Evolutionary conservation across 2,113 vertebrate genomes (phyloP).

Genomic region (Typhlomys cinereus): DNA sequence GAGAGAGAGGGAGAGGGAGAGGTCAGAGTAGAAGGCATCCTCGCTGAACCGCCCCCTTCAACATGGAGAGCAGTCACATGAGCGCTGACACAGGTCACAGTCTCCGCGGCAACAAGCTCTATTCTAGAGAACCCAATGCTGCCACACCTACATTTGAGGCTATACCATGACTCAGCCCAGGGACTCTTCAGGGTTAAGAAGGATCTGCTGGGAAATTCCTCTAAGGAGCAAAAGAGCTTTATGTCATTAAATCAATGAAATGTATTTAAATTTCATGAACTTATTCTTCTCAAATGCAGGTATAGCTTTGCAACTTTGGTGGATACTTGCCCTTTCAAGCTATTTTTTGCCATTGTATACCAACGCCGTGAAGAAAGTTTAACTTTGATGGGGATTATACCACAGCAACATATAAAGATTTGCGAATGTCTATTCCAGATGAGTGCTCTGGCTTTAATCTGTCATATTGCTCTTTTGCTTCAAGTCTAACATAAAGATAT

Average conservation of each 20-base stretch:
- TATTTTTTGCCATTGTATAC: not conserved
- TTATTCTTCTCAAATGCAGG: not conserved
- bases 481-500: constrained; percentile 4
- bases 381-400: not conserved
- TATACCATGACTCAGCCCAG: not conserved
- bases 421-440: not conserved
- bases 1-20: not conserved
- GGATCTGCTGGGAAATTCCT: not conserved
- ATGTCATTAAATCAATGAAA: not conserved
- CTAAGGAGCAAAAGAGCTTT: not conserved
- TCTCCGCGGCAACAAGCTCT: not conserved
- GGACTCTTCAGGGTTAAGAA: not conserved
- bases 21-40: not conserved
- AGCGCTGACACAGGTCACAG: not conserved
- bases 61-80: not conserved
- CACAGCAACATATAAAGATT: not conserved
- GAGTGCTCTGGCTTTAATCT: constrained; percentile 42
- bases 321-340: not conserved
- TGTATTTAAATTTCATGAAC: constrained; percentile 23
- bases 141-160: not conserved
- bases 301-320: not conserved
- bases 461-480: not conserved
- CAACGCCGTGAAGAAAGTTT: constrained; percentile 18
- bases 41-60: not conserved
- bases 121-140: not conserved